phyloP scores from a whole-genome alignment of 2,888 invertebrate species.

The Athetis lepigone region DNA sequence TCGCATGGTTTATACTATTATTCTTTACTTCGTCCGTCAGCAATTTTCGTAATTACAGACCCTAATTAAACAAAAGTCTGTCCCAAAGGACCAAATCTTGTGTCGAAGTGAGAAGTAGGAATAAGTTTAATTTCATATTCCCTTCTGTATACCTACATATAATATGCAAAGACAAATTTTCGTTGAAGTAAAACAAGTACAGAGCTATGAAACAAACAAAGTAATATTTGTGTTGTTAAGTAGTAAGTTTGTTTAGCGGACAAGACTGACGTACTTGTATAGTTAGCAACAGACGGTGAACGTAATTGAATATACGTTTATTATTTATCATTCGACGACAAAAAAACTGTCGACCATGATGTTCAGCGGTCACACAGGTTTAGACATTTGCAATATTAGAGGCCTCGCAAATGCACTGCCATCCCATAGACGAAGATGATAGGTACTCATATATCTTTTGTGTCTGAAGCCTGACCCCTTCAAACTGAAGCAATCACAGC shows the following conservation, averaged over 20 bases:
- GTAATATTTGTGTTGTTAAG: slow-evolving; percentile 13
- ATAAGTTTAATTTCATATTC: slow-evolving; percentile 13
- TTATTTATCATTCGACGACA: no score
- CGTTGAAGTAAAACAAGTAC: slow-evolving; percentile 7
- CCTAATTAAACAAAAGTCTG: neutral
- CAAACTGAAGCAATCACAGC: no score
- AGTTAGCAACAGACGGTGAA: neutral
- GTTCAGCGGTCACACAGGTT: no score
- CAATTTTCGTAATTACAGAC: neutral
- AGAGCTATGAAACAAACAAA: slow-evolving; percentile 8
- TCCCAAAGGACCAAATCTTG: slow-evolving; percentile 2
- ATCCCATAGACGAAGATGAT: no score
- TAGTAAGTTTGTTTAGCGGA: slow-evolving; percentile 14
- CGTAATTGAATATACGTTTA: no score
- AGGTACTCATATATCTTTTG: no score
- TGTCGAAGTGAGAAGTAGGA: neutral
- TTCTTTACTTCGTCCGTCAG: neutral
- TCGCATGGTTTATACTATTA: neutral
- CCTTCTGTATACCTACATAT: slow-evolving; percentile 20
- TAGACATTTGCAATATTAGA: no score
- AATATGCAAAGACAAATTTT: neutral
- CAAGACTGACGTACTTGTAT: slow-evolving; percentile 3
- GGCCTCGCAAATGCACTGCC: no score
- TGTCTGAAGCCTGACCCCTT: no score
- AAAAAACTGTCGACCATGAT: no score